Evolutionary conservation across 2,113 vertebrate species (phyloP), one percentile per base, ranked within the genome.

Genomic region (Actenoides hombroni): DNA sequence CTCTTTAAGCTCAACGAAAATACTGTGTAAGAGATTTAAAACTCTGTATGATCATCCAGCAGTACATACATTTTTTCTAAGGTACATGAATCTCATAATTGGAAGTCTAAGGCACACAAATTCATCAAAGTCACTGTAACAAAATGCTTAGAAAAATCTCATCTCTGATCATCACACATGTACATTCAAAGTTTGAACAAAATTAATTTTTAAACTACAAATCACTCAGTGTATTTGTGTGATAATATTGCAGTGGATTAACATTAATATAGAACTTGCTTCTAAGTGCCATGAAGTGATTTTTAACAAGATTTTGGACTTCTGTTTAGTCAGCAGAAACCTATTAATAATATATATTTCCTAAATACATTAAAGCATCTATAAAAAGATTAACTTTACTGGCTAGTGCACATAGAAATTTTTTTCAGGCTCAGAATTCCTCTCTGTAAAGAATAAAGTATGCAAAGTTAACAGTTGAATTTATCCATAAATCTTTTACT

Each of bases 1-100:
- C 96, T 96, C 94, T 97, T 97, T 94, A 95, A 89, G 78, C 18
- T 84, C 48, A 39, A 24, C 39, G 20, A 64, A 31, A 48, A 86
- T 83, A 95, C 5, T 77, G 44, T 70, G 86, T 84, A 74, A 46
- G 26, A 96, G 69, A 73, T 33, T 44, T 42, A 85, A 78, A 91
- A 74, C n/a, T 77, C 69, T 70, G 17, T 70, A 57, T 57, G 29
- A 88, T 54, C 3, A 2, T 67, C 23, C 81, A 16, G 56, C 44
- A 60, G 10, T 25, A 63, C 2, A 6, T 51, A 28, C 3, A 16
- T 46, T 71, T 76, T 88, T 88, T 18, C 31, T 29, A 49, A 61
- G 31, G 23, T n/a, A 67, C 13, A 26, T 42, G 49, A 44, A 49
- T 9, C 6, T 25, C 39, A 54, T 20, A 11, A 77, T 78, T 67